A percentile compares a stretch with the other conserved stretches of the same genome.
These are phyloP conservation scores for Argya squamiceps DNA, from an alignment of 2,797 vertebrate genomes.

Conservation along the genomic window DNA sequence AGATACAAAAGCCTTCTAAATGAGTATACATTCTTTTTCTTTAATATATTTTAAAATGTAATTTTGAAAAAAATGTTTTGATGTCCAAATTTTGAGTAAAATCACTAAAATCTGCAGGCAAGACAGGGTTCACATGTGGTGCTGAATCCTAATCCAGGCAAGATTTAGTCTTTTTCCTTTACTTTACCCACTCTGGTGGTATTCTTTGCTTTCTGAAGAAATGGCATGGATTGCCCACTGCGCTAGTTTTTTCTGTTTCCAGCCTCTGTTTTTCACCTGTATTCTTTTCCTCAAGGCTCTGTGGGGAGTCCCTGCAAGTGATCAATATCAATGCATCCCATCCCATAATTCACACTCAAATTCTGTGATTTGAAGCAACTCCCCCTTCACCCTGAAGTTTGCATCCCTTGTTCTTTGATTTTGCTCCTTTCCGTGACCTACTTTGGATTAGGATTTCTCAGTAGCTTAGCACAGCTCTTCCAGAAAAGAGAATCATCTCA, in stretches of 20 bases:
- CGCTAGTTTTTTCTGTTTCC: not conserved
- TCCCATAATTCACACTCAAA: not conserved
- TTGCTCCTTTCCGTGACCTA: not conserved
- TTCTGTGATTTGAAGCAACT: not conserved
- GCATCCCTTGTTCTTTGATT: not conserved
- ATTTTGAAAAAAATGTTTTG: not conserved
- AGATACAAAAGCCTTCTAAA: not conserved
- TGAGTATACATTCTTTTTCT: not conserved
- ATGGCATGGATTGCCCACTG: accelerated
- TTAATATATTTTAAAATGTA: not conserved
- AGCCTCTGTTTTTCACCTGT: not conserved
- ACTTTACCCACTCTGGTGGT: not conserved
- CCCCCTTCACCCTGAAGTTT: not conserved
- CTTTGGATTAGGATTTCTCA: not conserved
- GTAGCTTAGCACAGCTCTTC: not conserved
- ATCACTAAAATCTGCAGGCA: not conserved
- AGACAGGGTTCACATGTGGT: not conserved
- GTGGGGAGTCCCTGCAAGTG: not conserved
- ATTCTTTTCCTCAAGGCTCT: not conserved
- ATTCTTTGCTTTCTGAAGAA: not conserved
- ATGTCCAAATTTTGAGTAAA: not conserved
- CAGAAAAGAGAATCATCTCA: not conserved
- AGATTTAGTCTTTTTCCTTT: not conserved
- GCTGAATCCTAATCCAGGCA: not conserved
- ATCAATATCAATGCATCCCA: not conserved